Base-by-base conservation (phyloP, 2,113 vertebrate genomes). In the Rhipidura dahli region DNA sequence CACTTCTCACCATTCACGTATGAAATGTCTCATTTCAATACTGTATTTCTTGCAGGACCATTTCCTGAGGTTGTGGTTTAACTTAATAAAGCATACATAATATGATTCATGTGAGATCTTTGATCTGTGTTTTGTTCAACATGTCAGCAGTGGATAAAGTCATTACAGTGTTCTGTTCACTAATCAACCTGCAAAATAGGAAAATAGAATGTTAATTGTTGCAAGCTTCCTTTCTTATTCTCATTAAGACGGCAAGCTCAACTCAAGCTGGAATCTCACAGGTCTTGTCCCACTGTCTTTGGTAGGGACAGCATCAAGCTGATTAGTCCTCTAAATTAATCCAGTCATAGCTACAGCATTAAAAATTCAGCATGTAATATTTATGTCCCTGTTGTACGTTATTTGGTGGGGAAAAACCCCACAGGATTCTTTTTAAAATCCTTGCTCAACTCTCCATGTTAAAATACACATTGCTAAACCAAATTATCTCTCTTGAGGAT, bases 171-270 rank as follows among this genome's bases (percentile, higher is more conserved):
- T 35, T 94, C 66, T 95, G 91, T 91, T 96, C 65, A 30, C 78
- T 95, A 87, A 93, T 91, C 70, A 84, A 57, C 23, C 35, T 57
- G 65, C 49, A 83, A 91, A 96, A 85, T 87, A 94, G 66, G 50
- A 68, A 83, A 90, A 86, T 91, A 91, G 80, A 73, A 93, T 45
- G 47, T 54, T 91, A 95, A 93, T 91, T 94, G 72, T 86, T 80
- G 47, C 54, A 59, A 95, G 63, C 78, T 96, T 90, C 87, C 87
- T 91, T 85, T 50, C 78, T 94, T 75, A 83, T 73, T 87, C 87
- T 86, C 75, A 88, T 66, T 76, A 86, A 60, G 66, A 54, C 59
- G 56, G 66, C 66, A 87, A 93, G 81, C 71, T 90, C 66, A 64
- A 3, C 51, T 86, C 50, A 51, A 33, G 61, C 47, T 82, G 57